Base-by-base conservation (phyloP, 2,888 invertebrate species). In the Papilio elwesi region DNA sequence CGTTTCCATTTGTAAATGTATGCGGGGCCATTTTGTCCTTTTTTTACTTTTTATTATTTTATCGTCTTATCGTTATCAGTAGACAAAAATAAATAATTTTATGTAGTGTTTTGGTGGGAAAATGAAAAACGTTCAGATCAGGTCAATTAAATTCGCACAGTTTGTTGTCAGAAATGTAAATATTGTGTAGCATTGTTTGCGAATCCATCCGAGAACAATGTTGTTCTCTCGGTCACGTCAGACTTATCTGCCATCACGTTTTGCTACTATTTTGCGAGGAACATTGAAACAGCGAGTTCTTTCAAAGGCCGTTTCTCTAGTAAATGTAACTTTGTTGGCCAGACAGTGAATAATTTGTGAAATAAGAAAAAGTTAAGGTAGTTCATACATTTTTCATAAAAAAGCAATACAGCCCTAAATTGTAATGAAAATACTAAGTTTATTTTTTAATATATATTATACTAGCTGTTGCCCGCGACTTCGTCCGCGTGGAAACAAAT, bases 101-200 rank as follows among this genome's bases (percentile, higher is more conserved):
- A 59, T n/a, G 59, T 59, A 5, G 8, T 59, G n/a, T 59, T 59
- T 43, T 15, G 9, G n/a, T n/a, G 11, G 10, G 38, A n/a, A 43
- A 15, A 59, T 43, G 36, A 38, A 13, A 57, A 57, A 43, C 55
- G 26, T 11, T 9, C 10, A n/a, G 59, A 6, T 43, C 57, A n/a
- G 59, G 9, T 43, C 57, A 6, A 59, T 59, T 0, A n/a, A 43
- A 43, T 59, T n/a, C n/a, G 5, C 15, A 16, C 52, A 53, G 64
- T 63, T 70, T 48, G 53, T 36, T 38, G 53, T 53, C n/a, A 13
- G 70, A 64, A 70, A 53, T 64, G 64, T 43, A 70, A 70, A 70
- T 70, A 63, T 52, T 64, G 53, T 64, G 52, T 62, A 2, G 43
- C 36, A 64, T 70, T 64, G 64, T 53, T 26, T 49, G 70, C 13